Evolutionary conservation across 2,113 vertebrate species (phyloP).

Genomic region (Pleuronectes platessa): DNA sequence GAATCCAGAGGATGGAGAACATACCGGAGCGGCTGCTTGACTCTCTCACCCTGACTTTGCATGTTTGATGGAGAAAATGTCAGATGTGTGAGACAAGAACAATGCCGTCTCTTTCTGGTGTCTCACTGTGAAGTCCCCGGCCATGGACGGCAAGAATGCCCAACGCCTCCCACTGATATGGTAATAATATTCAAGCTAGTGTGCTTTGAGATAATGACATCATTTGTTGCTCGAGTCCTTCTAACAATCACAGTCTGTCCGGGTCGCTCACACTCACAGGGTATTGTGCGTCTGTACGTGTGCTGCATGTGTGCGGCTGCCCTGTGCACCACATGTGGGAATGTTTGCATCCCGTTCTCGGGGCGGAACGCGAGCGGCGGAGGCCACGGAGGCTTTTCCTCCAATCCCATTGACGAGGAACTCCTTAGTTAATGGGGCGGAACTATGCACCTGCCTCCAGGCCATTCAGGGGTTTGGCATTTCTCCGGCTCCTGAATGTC

Average conservation of each 20-base stretch:
- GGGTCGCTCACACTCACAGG: constrained; percentile 1
- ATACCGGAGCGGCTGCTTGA: constrained; percentile 1
- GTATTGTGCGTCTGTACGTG: constrained; percentile 5
- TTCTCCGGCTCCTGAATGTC: constrained; percentile 57
- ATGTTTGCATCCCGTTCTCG: constrained; percentile 33
- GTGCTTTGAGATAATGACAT: constrained; percentile 62
- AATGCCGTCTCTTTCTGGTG: constrained; percentile 38
- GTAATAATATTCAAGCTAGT: constrained; percentile 53
- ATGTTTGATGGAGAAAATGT: constrained; percentile 25
- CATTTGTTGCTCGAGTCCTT: constrained; percentile 58
- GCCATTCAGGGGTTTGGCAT: constrained; percentile 44
- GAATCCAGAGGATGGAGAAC: constrained; percentile 12
- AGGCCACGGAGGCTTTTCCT: constrained; percentile 39
- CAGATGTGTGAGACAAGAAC: constrained; percentile 34
- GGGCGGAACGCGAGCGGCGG: constrained; percentile 20
- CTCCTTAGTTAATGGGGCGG: constrained; percentile 52
- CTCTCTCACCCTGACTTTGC: constrained; percentile 37
- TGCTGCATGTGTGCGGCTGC: neutral
- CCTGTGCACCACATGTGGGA: constrained; percentile 24
- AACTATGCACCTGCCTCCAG: constrained; percentile 55
- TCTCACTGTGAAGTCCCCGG: constrained; percentile 12
- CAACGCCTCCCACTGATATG: constrained; percentile 63
- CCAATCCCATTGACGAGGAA: constrained; percentile 31
- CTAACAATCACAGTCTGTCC: constrained; percentile 47
- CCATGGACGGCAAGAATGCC: constrained; percentile 50